Evolutionary conservation across 2,797 vertebrate species (phyloP), one percentile per base, ranked within the genome.

Genomic region (Benthosema pterotum): DNA sequence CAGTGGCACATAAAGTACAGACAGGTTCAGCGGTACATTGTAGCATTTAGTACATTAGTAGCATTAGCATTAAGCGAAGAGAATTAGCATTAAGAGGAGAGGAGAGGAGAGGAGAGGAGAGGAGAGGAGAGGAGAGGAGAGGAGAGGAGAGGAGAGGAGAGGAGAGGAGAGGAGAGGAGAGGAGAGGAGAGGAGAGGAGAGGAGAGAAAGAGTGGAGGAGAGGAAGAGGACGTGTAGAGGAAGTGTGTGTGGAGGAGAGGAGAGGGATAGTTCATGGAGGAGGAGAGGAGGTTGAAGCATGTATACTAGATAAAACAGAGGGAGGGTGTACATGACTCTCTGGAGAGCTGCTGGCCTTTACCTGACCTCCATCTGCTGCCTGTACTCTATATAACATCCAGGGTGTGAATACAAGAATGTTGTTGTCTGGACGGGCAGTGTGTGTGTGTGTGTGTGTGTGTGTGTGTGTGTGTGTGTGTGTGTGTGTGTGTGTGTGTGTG

Each of bases 321-420:
- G 11, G 49, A 50, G 62, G 45, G 47, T 65, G 1, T 6, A 38
- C 4, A 43, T 11, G 16, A n/a, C 17, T 63, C 54, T 72, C 71
- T 65, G 51, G 59, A 77, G 72, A 45, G 42, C 62, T 49, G 12
- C 52, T 65, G 74, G 53, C 76, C 77, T 71, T 43, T 55, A 75
- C 47, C 52, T 32, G 64, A 75, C 59, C 65, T 8, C 54, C 67
- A 51, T 77, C 62, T 45, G n/a, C 45, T n/a, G n/a, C 63, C 25
- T 77, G 42, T 54, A 72, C 28, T 32, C 28, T 32, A 6, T 32
- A 6, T 32, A 32, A 32, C 28, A 32, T 32, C 28, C 28, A 32
- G 5, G 7, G 5, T 32, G 28, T 32, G 1, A 7, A 4, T 32
- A 32, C 28, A 32, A 32, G 5, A 6, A 7, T 32, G 28, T 32